phyloP scores from a whole-genome alignment of 1,140 invertebrate genomes.

The Pseudachorutes palmiensis region DNA sequence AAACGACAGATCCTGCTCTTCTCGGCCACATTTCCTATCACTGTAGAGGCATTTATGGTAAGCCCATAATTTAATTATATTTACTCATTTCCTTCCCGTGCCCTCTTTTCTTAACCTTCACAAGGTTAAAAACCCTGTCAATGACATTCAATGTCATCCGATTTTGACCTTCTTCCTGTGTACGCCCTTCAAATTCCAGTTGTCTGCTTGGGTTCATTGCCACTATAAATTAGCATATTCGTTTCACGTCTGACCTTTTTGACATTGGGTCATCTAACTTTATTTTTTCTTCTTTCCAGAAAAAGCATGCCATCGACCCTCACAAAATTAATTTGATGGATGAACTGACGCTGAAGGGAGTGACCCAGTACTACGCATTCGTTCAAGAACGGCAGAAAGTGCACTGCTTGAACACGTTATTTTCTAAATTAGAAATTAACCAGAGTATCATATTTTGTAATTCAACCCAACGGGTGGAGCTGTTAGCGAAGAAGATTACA shows the following conservation, averaged over 20 bases:
- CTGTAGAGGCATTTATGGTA: conserved; percentile 98
- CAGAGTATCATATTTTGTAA: conserved; percentile 99
- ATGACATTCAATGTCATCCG: too few species aligned
- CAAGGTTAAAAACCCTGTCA: too few species aligned
- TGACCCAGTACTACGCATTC: conserved; percentile 99
- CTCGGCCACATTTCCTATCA: conserved; percentile 97
- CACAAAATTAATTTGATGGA: conserved; percentile 99
- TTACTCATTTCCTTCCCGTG: background rate
- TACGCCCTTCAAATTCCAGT: too few species aligned
- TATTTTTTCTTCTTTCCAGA: conserved; percentile 46
- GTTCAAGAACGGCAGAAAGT: conserved; percentile 99
- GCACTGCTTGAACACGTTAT: conserved; percentile 98
- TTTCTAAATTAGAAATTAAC: conserved; percentile 99
- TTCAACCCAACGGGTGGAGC: conserved; percentile 95
- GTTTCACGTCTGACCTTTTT: too few species aligned
- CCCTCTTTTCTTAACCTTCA: background rate
- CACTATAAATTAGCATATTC: too few species aligned
- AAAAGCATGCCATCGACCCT: conserved; percentile 89
- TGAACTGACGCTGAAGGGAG: conserved; percentile 96
- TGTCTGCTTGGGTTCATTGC: too few species aligned
- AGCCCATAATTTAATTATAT: conserved; percentile 38
- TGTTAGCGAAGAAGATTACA: conserved; percentile 98
- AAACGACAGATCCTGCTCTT: conserved; percentile 97
- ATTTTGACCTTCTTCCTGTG: too few species aligned
- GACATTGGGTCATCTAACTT: too few species aligned